Conservation (phyloP, 2,797 vertebrate species). For the Zalophus californianus region DNA sequence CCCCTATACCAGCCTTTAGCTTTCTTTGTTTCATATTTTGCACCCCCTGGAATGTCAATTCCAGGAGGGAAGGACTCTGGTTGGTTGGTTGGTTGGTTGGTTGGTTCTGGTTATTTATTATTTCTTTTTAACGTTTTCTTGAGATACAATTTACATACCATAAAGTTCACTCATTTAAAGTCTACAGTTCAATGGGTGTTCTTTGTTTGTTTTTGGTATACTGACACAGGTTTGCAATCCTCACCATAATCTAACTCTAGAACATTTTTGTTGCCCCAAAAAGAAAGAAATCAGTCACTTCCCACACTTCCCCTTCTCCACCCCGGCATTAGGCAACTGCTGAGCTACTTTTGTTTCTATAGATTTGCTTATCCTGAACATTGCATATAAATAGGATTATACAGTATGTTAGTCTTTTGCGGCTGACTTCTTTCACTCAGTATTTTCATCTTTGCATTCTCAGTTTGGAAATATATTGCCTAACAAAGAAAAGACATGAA, state of each 20-base stretch:
- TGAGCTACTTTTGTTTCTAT: neutral
- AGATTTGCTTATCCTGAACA: neutral
- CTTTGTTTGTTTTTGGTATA: neutral
- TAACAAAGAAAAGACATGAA: neutral
- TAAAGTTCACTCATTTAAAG: constrained; percentile 14
- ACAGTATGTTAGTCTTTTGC: neutral
- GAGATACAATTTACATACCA: neutral
- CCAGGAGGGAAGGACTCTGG: neutral
- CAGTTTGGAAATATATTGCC: constrained; percentile 47
- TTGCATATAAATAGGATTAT: neutral
- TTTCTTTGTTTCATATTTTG: neutral
- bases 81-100: neutral
- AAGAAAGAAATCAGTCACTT: neutral
- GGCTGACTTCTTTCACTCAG: neutral
- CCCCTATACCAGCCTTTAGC: no score
- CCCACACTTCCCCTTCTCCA: neutral
- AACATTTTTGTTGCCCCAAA: neutral
- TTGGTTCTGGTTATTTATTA: neutral
- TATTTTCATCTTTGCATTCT: constrained; percentile 24
- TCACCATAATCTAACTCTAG: neutral
- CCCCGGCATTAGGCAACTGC: neutral
- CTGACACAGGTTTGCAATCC: neutral
- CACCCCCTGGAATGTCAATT: neutral
- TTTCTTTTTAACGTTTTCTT: neutral
- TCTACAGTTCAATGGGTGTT: neutral